Base-by-base conservation (phyloP, 2,797 vertebrate species). In the Loriculus beryllinus region DNA sequence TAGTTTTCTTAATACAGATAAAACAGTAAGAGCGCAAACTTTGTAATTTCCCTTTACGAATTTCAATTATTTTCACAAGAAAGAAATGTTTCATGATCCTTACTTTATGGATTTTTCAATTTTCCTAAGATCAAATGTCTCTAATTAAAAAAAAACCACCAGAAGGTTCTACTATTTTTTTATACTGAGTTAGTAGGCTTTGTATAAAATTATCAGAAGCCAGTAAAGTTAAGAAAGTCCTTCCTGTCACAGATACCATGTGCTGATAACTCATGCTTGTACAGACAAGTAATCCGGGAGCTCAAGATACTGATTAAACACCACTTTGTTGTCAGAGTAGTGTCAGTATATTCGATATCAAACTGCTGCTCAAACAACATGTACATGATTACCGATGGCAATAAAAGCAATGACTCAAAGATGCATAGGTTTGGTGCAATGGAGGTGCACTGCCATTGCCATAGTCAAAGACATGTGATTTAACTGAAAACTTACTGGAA, bases 401-500 rank as follows among this genome's bases (percentile, higher is more conserved):
- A 69, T 19, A 87, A 62, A 71, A 84, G 33, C 59, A 93, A 43
- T 40, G 57, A 71, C 39, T 74, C 49, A 47, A 82, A 33, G 65
- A 71, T 39, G 43, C 7, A 22, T n/a, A 82, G 47, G 74, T 86
- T 43, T 72, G 65, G 48, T 18, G 22, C 45, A 89, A 82, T 39
- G 86, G 82, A 95, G 70, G 29, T 83, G 42, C 14, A 15, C 56
- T 95, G 54, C 83, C n/a, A 31, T 85, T 86, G 57, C 26, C 64
- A 56, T n/a, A 60, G 33, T 65, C 59, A 79, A 29, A 59, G 54
- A 57, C 3, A 16, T 49, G 4, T 33, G 59, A 85, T 54, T 40
- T 33, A 95, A 95, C 8, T 29, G 54, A 91, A 92, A 96, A 71
- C 64, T 74, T 68, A 93, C 31, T 49, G 60, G 67, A 93, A 78